Base-by-base conservation (phyloP, 2,888 invertebrate species). In the Eristalinus aeneus region DNA sequence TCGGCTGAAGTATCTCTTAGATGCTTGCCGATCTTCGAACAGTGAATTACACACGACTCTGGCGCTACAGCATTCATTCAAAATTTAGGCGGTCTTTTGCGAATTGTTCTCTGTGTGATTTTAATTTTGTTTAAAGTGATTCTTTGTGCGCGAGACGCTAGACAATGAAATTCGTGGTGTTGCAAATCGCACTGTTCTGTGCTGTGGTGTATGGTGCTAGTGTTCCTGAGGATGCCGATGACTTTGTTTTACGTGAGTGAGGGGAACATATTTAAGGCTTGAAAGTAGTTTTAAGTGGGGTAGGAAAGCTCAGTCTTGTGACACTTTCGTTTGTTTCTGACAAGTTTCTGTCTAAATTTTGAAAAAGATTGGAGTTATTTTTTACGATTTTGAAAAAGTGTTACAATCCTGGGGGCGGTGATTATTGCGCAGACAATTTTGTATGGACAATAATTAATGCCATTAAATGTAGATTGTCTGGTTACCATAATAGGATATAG, bases 241-340 rank as follows among this genome's bases (percentile, higher is more conserved):
- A 88, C 10, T 81, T 81, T 46, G 36, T 68, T n/a, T 81, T 88
- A 39, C 84, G 88, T 88, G 77, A 88, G 88, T 88, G 74, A 34
- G 27, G 11, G 10, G 56, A 60, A 3, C 1, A 65, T 56, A 22
- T 56, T 39, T 36, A 12, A 53, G 16, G 4, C 22, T 27, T 31
- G 5, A 39, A 12, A 8, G 12, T 5, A 53, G 53, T 9, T n/a
- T 31, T 9, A 8, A 9, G 23, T 6, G 22, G 23, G 6, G 9
- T 54, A n/a, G n/a, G n/a, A n/a, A n/a, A n/a, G n/a, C n/a, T n/a
- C n/a, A n/a, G n/a, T n/a, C n/a, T n/a, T n/a, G n/a, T n/a, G n/a
- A n/a, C n/a, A n/a, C n/a, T n/a, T n/a, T n/a, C n/a, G n/a, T n/a
- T n/a, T n/a, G n/a, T n/a, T n/a, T n/a, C n/a, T n/a, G n/a, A n/a